Conservation (phyloP, 2,797 vertebrate species). For the Coluber constrictor region DNA sequence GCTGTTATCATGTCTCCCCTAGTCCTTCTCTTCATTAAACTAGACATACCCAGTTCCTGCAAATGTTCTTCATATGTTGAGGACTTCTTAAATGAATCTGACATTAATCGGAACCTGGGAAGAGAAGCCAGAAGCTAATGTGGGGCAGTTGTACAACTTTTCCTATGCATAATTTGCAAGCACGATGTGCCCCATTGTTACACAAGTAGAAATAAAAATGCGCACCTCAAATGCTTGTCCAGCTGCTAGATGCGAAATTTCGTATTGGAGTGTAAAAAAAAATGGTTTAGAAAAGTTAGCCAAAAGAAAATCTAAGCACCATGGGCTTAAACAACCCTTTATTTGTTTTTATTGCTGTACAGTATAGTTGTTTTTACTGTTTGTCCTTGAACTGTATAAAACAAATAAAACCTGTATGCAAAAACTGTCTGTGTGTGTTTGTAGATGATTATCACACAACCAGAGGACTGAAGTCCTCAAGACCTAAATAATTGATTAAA, state of each 20-base stretch:
- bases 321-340: background rate
- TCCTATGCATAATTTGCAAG: background rate
- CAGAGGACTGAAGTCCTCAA: background rate
- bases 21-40: too few species aligned
- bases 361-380: background rate
- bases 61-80: too few species aligned
- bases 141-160: background rate
- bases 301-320: background rate
- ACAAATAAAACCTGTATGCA: background rate
- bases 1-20: too few species aligned
- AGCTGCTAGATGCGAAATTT: background rate
- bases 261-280: background rate
- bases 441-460: background rate
- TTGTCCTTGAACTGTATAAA: background rate
- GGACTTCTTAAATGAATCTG: background rate
- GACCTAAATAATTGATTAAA: background rate
- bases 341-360: background rate
- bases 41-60: too few species aligned
- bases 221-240: background rate
- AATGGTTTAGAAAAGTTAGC: background rate
- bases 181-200: background rate
- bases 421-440: background rate
- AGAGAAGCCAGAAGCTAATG: background rate
- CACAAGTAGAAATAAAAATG: background rate
- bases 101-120: background rate